Evolutionary conservation across 1,140 invertebrate species (phyloP).

Genomic region (Aradophagus sp.): DNA sequence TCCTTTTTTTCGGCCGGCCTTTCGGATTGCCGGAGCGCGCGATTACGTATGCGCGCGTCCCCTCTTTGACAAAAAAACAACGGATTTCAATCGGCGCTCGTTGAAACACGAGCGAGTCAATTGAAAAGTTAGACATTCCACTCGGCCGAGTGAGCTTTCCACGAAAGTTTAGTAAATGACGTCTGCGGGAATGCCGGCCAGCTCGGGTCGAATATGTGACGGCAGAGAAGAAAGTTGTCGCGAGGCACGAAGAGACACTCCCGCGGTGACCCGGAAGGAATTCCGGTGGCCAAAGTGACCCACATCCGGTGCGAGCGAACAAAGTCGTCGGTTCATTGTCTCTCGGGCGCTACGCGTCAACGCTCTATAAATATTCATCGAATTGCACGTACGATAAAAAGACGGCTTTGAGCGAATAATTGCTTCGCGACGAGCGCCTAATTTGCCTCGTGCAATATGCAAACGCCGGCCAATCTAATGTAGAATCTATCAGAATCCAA

Average conservation of each 20-base stretch:
- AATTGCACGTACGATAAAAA: too few relatives aligned
- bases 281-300: conserved; percentile 64
- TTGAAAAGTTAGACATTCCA: conserved; percentile 40
- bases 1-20: too few relatives aligned
- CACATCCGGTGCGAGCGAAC: conserved; percentile 56
- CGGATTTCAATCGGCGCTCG: too few relatives aligned
- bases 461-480: too few relatives aligned
- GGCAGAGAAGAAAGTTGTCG: conserved; percentile 66
- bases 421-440: too few relatives aligned
- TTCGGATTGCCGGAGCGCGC: too few relatives aligned
- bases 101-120: conserved; percentile 12
- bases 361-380: too few relatives aligned
- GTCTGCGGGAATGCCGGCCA: conserved; percentile 38
- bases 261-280: conserved; percentile 67
- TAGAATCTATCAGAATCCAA: too few relatives aligned
- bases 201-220: conserved; percentile 53
- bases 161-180: conserved; percentile 62
- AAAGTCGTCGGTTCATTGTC: conserved; percentile 13
- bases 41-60: too few relatives aligned
- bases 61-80: too few relatives aligned
- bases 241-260: conserved; percentile 48
- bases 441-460: too few relatives aligned
- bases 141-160: conserved; percentile 46
- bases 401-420: too few relatives aligned
- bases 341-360: conserved; percentile 2